A percentile compares a stretch with the other conserved stretches of the same genome.
These are phyloP conservation scores for Drosophila albomicans DNA, from an alignment of 1,140 invertebrate genomes.

Conservation along the genomic window DNA sequence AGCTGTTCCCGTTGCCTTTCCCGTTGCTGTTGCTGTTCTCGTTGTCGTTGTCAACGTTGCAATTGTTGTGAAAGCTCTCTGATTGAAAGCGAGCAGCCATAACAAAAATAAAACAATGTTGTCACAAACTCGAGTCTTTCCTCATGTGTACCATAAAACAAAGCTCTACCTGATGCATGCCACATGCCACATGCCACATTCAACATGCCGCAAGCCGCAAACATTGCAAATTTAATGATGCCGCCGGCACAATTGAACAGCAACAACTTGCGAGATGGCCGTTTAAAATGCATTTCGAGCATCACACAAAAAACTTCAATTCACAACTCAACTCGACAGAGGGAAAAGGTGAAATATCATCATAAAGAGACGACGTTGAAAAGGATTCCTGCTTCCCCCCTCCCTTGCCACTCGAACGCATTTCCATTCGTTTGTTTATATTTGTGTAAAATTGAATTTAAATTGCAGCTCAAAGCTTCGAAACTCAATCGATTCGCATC, in stretches of 20 bases:
- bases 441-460: conserved; percentile 69
- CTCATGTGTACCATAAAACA: conserved; percentile 10
- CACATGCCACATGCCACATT: conserved; percentile 11
- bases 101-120: conserved; percentile 38
- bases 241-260: conserved; percentile 34
- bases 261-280: conserved; percentile 27
- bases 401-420: not conserved
- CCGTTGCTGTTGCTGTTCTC: conserved; percentile 2
- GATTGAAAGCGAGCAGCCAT: conserved; percentile 42
- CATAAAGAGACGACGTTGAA: conserved; percentile 6
- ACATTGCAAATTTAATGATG: conserved; percentile 68
- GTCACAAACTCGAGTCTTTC: not conserved
- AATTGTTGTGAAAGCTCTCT: conserved; percentile 33
- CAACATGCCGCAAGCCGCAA: conserved; percentile 15
- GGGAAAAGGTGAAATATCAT: conserved; percentile 33
- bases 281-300: conserved; percentile 26
- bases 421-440: conserved; percentile 16
- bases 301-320: conserved; percentile 14
- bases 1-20: not conserved
- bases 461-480: conserved; percentile 44
- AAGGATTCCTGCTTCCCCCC: not conserved
- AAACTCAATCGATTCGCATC: conserved; percentile 69
- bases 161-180: conserved; percentile 4
- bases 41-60: conserved; percentile 20
- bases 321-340: not conserved